Conservation (phyloP, 2,113 vertebrate genomes). For the Lycaon pictus region DNA sequence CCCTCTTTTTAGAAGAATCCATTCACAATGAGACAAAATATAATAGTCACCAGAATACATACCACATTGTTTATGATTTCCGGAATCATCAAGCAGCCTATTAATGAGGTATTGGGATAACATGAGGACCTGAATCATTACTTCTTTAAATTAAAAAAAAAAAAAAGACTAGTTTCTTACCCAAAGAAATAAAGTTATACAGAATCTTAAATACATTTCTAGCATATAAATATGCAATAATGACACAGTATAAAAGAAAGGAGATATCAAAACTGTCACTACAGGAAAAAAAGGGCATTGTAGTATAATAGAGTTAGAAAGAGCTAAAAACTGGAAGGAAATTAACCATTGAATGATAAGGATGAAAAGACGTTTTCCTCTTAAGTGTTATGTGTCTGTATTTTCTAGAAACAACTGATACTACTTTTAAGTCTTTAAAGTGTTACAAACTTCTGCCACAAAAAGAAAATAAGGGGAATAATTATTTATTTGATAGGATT, state of each 20-base stretch:
- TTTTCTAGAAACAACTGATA: not conserved
- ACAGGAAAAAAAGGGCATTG: not conserved
- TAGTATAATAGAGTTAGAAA: not conserved
- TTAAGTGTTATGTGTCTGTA: not conserved
- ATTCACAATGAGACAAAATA: not conserved
- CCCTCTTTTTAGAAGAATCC: not conserved
- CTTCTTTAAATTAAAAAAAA: not conserved
- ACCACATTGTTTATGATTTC: not conserved
- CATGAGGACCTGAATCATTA: not conserved
- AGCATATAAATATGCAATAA: not conserved
- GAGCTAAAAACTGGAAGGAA: not conserved
- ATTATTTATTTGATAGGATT: not conserved
- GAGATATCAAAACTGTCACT: not conserved
- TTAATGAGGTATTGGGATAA: not conserved
- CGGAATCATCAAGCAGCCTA: not conserved
- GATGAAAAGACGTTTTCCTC: not conserved
- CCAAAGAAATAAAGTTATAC: not conserved
- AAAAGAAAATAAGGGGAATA: not conserved
- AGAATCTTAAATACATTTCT: not conserved
- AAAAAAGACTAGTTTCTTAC: not conserved
- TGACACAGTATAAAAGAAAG: not conserved
- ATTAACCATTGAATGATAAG: not conserved
- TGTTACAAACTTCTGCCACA: conserved; percentile 3
- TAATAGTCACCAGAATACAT: not conserved
- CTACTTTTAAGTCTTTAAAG: not conserved